phyloP scores from a whole-genome alignment of 2,888 invertebrate genomes.

The Harpalus rufipes region DNA sequence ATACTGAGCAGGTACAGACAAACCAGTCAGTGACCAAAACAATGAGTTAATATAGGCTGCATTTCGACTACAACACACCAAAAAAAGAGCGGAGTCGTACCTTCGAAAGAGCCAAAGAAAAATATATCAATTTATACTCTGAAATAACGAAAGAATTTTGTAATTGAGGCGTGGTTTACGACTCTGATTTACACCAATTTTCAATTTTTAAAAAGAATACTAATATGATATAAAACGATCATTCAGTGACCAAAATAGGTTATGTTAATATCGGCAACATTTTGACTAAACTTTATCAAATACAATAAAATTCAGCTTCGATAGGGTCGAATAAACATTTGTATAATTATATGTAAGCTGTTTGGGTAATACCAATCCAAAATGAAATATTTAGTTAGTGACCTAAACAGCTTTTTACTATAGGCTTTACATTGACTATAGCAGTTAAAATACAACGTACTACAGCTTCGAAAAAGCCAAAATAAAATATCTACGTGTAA shows the following conservation, averaged over 20 bases:
- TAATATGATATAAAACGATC: constrained; percentile 71
- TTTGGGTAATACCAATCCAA: constrained; percentile 79
- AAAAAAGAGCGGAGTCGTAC: not conserved
- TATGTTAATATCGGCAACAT: constrained; percentile 15
- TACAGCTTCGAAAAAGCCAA: constrained; percentile 77
- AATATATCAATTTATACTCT: not conserved
- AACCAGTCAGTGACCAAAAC: constrained; percentile 55
- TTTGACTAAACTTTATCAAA: constrained; percentile 76
- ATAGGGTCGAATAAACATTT: constrained; percentile 73
- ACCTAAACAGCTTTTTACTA: constrained; percentile 73
- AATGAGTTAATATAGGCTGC: constrained; percentile 31
- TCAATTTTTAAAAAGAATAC: no score
- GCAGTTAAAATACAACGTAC: constrained; percentile 71
- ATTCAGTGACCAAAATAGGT: constrained; percentile 77
- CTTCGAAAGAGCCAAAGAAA: constrained; percentile 74
- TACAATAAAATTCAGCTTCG: constrained; percentile 75
- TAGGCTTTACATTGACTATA: constrained; percentile 75
- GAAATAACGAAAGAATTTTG: no score
- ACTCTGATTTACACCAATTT: no score
- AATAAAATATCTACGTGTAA: constrained; percentile 45
- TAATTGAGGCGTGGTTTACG: no score
- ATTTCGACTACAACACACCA: constrained; percentile 19
- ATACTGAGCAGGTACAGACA: constrained; percentile 35
- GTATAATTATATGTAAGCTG: constrained; percentile 70
- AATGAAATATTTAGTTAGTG: constrained; percentile 73